phyloP scores from a whole-genome alignment of 1,140 invertebrate genomes.

The Drosophila sucinea region DNA sequence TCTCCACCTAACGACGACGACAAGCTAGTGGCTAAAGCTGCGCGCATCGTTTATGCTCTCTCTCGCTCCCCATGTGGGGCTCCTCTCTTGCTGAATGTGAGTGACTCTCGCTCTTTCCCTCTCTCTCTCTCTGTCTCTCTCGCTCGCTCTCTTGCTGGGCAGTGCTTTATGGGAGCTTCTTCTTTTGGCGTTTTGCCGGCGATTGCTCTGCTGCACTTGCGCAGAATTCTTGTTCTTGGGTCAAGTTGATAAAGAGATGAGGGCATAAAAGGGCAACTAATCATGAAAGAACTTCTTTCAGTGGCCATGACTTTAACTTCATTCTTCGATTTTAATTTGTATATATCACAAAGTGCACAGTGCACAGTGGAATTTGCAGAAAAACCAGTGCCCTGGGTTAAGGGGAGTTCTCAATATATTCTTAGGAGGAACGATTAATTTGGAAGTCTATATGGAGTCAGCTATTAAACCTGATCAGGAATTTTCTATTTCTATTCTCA shows the following conservation, averaged over 20 bases:
- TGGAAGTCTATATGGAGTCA: too few relatives aligned
- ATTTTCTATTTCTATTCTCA: too few relatives aligned
- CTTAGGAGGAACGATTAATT: too few relatives aligned
- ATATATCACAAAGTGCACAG: neutral
- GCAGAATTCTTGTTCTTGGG: constrained; percentile 39
- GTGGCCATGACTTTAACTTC: neutral
- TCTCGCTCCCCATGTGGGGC: neutral
- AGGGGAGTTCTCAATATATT: too few relatives aligned
- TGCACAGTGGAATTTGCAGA: too few relatives aligned
- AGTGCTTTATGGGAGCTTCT: constrained; percentile 40
- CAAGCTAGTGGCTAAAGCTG: constrained; percentile 31
- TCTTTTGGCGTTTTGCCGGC: constrained; percentile 32
- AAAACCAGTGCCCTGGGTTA: too few relatives aligned
- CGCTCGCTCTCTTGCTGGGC: constrained; percentile 8
- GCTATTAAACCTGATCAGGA: too few relatives aligned
- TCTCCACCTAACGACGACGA: constrained; percentile 24
- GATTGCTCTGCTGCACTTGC: constrained; percentile 62
- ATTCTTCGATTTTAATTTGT: neutral
- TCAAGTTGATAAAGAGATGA: constrained; percentile 28
- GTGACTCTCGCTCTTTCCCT: neutral
- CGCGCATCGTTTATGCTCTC: constrained; percentile 25
- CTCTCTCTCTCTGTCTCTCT: neutral
- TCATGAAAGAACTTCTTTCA: constrained; percentile 40
- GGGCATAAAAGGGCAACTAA: constrained; percentile 10
- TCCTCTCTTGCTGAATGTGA: neutral